phyloP scores from a whole-genome alignment of 2,113 vertebrate species.

The Hiodon alosoides region DNA sequence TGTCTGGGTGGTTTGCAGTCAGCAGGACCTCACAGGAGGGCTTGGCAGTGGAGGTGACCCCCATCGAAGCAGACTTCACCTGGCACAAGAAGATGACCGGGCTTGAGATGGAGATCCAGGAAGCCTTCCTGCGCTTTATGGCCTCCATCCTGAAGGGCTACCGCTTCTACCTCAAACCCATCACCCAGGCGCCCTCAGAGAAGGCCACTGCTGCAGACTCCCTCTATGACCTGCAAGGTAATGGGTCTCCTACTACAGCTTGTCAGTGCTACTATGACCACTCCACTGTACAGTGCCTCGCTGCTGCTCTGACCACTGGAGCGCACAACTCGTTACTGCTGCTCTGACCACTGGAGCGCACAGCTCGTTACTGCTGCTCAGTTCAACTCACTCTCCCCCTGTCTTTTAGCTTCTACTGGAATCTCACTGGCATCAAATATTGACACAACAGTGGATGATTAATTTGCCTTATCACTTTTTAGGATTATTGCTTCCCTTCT shows the following conservation, averaged over 20 bases:
- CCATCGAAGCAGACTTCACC: constrained; percentile 91
- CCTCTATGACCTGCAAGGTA: constrained; percentile 92
- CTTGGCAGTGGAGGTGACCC: constrained; percentile 85
- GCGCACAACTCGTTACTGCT: background rate
- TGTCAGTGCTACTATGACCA: too few species aligned
- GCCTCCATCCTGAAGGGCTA: constrained; percentile 91
- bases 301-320: background rate
- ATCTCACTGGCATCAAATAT: too few species aligned
- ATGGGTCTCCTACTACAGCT: constrained; percentile 16
- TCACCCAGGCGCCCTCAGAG: constrained; percentile 88
- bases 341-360: background rate
- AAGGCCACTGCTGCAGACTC: constrained; percentile 90
- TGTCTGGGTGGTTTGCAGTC: constrained; percentile 49
- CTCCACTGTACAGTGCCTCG: background rate
- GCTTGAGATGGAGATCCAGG: constrained; percentile 94
- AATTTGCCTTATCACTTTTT: too few species aligned
- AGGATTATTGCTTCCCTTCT: too few species aligned
- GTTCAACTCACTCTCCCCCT: too few species aligned
- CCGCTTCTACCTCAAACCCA: constrained; percentile 86
- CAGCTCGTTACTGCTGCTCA: background rate
- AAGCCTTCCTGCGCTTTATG: constrained; percentile 93
- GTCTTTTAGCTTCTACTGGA: too few species aligned
- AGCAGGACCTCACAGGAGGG: constrained; percentile 68
- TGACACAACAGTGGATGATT: too few species aligned
- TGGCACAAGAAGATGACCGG: constrained; percentile 89